Base-by-base conservation (phyloP, 2,797 vertebrate genomes). In the Zalophus californianus region DNA sequence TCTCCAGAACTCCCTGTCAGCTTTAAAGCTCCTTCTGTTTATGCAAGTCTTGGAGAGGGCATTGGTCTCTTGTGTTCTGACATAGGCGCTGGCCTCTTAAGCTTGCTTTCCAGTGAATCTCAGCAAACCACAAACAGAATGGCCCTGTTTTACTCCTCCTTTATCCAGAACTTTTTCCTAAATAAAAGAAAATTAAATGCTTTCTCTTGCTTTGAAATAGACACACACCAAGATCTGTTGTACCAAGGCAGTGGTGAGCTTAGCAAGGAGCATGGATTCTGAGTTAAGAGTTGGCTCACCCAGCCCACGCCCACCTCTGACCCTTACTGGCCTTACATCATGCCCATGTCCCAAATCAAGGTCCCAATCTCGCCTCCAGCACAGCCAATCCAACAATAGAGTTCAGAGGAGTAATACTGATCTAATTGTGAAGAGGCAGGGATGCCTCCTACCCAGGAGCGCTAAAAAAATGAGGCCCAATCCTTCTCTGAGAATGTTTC, bases 41-140 rank as follows among this genome's bases (percentile, higher is more conserved):
- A 80, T 29, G 14, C 9, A 29, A 75, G 82, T 72, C 41, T 52
- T 68, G 83, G n/a, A 78, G 41, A 52, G 32, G 75, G 20, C 44
- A 27, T 41, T 29, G 89, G 73, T 88, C 62, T 90, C 79, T 92
- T 7, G 1, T 56, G n/a, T 52, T 62, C 77, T 64, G 44, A 78
- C 9, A 48, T 11, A 88, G 54, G 73, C 50, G 14, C 73, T 75
- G 12, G 79, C 13, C 79, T 92, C 60, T 54, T 32, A 73, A 62
- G 38, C 70, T 95, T 92, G 73, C 62, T 96, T 97, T 89, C 88
- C 73, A 92, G 77, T 83, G 73, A 95, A 80, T 84, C 91, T 95
- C 79, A 72, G 79, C 32, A 86, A 97, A 93, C 75, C 75, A 91
- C 73, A 94, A 86, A 62, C n/a, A 90, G 56, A 94, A 64, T 68